Evolutionary conservation across 2,888 invertebrate species (phyloP).

Genomic region (Perizoma flavofasciatum): DNA sequence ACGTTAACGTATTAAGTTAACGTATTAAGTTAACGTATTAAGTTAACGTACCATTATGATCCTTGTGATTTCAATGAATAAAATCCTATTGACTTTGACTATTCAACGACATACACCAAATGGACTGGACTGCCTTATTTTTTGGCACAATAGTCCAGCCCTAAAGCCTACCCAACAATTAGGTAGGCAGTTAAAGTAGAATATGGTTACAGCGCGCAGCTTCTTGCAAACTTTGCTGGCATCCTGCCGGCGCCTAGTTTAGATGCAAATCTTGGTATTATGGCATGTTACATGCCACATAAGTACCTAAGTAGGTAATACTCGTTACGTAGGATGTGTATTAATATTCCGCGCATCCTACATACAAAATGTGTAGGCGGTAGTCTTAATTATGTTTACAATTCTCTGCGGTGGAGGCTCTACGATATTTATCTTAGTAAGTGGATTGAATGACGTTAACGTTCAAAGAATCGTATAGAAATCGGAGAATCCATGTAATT

Average conservation of each 20-base stretch:
- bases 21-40: too few relatives aligned
- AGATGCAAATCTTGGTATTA: conserved; percentile 25
- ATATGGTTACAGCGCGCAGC: conserved; percentile 8
- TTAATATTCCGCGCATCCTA: conserved; percentile 23
- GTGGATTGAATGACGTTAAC: not conserved
- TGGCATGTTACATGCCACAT: conserved; percentile 12
- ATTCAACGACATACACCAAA: too few relatives aligned
- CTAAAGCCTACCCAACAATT: conserved; percentile 6
- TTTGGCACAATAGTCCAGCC: conserved; percentile 5
- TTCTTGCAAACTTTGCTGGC: conserved; percentile 23
- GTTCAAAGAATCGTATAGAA: too few relatives aligned
- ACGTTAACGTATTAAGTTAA: too few relatives aligned
- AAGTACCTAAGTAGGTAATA: conserved; percentile 9
- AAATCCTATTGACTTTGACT: too few relatives aligned
- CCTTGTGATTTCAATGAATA: too few relatives aligned
- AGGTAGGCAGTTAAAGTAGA: conserved; percentile 10
- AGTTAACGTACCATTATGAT: too few relatives aligned
- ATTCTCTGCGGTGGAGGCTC: conserved; percentile 7
- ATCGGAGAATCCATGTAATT: too few relatives aligned
- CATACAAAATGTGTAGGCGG: conserved; percentile 20
- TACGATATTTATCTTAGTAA: not conserved
- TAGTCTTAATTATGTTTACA: conserved; percentile 24
- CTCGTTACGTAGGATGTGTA: not conserved
- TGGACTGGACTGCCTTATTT: not conserved
- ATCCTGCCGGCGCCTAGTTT: conserved; percentile 19